Conservation (phyloP, 2,888 invertebrate genomes). For the Epirrita christyi region DNA sequence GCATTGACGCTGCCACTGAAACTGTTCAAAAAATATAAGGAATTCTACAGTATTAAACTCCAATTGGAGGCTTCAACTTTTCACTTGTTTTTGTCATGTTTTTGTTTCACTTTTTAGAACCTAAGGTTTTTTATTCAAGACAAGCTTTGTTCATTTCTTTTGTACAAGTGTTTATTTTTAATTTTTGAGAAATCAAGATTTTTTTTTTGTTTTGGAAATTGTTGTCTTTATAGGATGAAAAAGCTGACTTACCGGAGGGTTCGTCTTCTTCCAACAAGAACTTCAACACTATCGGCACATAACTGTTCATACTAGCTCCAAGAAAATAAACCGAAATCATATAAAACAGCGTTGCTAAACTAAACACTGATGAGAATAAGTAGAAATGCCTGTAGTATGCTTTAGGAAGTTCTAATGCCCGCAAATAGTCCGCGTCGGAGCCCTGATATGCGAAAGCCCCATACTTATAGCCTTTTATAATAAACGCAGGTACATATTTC, state of each 20-base stretch:
- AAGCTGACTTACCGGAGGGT: slow-evolving; percentile 76
- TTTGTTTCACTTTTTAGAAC: no score
- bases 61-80: no score
- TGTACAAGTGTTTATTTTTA: no score
- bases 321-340: slow-evolving; percentile 79
- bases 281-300: slow-evolving; percentile 77
- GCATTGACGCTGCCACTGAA: slow-evolving; percentile 81
- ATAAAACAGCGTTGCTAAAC: slow-evolving; percentile 76
- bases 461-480: slow-evolving; percentile 88
- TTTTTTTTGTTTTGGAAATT: no score
- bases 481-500: slow-evolving; percentile 86
- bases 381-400: slow-evolving; percentile 93
- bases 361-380: slow-evolving; percentile 86
- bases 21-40: slow-evolving; percentile 77
- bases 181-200: no score
- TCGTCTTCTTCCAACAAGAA: slow-evolving; percentile 68
- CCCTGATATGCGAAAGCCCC: slow-evolving; percentile 89
- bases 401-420: slow-evolving; percentile 89
- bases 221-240: no score
- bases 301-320: slow-evolving; percentile 73
- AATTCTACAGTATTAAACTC: no score
- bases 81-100: no score
- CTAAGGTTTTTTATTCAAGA: no score
- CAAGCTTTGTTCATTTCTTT: no score
- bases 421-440: slow-evolving; percentile 69